Conservation (phyloP, 2,888 invertebrate species). For the Oeneis ivallda region DNA sequence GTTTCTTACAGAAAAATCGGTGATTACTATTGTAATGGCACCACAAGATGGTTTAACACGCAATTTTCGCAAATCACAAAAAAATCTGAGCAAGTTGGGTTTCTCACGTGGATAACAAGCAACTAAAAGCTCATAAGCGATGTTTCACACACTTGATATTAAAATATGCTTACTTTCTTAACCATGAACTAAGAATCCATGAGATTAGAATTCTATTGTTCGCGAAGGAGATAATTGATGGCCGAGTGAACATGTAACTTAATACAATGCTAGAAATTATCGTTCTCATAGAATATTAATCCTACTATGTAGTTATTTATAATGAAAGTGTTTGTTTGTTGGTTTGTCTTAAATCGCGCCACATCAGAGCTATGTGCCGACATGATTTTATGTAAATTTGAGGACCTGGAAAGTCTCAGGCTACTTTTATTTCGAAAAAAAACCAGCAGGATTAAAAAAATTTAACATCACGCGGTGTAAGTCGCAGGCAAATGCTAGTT, state of each 20-base stretch:
- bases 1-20: neutral
- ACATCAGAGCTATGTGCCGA: no score
- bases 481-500: neutral
- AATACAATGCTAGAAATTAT: neutral
- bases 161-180: conserved; percentile 27
- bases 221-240: conserved; percentile 18
- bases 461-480: no score
- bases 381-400: no score
- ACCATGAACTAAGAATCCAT: conserved; percentile 5
- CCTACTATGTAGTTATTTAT: no score
- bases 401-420: no score
- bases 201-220: conserved; percentile 26
- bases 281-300: no score
- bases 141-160: conserved; percentile 28
- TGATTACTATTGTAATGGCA: neutral
- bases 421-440: no score
- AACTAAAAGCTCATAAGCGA: conserved; percentile 3
- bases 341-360: no score
- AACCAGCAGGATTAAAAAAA: no score
- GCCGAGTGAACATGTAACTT: neutral
- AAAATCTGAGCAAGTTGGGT: neutral
- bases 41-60: neutral
- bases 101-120: conserved; percentile 22
- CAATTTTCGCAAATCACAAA: neutral
- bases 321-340: no score